These are phyloP conservation scores for Trissolcus basalis DNA, from an alignment of 1,140 invertebrate genomes.

Conservation along the genomic window DNA sequence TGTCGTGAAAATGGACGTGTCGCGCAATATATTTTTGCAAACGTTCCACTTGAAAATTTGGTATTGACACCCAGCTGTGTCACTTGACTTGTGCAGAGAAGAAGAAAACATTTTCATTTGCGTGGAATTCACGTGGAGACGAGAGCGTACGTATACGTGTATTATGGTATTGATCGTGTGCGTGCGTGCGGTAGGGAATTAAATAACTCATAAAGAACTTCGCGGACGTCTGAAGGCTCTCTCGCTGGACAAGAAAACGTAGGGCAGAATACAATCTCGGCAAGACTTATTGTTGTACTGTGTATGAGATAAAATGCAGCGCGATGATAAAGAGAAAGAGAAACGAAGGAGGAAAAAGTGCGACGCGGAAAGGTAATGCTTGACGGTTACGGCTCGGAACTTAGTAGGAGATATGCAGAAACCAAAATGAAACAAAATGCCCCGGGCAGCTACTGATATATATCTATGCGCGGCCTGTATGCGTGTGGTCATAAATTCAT, in stretches of 20 bases:
- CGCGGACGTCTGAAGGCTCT: not conserved
- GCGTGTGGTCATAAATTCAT: constrained; percentile 21
- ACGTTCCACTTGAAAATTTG: constrained; percentile 45
- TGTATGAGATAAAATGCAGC: constrained; percentile 39
- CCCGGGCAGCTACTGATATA: constrained; percentile 55
- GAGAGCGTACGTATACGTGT: not conserved
- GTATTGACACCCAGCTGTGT: constrained; percentile 30
- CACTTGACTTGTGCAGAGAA: constrained; percentile 40
- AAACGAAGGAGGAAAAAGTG: constrained; percentile 46
- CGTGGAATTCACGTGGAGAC: constrained; percentile 18
- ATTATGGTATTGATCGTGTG: too few species aligned
- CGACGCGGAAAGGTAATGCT: constrained; percentile 30
- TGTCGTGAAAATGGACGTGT: constrained; percentile 17
- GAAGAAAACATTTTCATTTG: constrained; percentile 37
- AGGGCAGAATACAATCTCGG: constrained; percentile 44
- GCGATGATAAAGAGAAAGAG: constrained; percentile 45
- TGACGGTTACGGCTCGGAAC: constrained; percentile 34
- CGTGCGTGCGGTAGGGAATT: not conserved
- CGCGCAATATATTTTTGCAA: constrained; percentile 32
- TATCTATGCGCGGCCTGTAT: constrained; percentile 5
- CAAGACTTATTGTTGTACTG: constrained; percentile 47
- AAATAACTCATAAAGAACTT: not conserved
- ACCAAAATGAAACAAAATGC: constrained; percentile 74
- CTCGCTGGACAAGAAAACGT: not conserved
- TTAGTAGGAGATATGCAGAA: constrained; percentile 56